Evolutionary conservation across 2,113 vertebrate genomes (phyloP).

Genomic region (Peromyscus polionotus): DNA sequence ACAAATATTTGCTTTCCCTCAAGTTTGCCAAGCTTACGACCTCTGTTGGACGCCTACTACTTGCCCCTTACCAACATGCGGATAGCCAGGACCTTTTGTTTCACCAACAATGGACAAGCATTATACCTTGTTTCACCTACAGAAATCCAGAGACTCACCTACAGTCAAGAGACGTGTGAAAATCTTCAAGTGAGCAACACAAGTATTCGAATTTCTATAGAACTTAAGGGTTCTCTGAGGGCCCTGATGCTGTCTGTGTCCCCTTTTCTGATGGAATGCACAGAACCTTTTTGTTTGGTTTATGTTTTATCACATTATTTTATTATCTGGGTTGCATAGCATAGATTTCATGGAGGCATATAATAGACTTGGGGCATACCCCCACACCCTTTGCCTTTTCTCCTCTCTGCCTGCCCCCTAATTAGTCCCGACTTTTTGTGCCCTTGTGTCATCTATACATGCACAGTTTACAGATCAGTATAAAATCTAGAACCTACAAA

Average conservation of each 20-base stretch:
- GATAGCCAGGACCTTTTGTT: slow-evolving; percentile 99
- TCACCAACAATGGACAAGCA: slow-evolving; percentile 98
- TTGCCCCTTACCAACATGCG: slow-evolving; percentile 99
- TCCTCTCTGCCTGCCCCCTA: neutral
- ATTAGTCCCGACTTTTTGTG: neutral
- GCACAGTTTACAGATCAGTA: neutral
- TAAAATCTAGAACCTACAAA: neutral
- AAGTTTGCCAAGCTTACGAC: slow-evolving; percentile 98
- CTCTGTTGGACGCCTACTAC: slow-evolving; percentile 98
- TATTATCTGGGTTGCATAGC: neutral
- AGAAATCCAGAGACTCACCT: slow-evolving; percentile 99
- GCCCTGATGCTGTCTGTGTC: neutral
- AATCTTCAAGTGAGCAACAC: slow-evolving; percentile 94
- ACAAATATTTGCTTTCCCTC: slow-evolving; percentile 69
- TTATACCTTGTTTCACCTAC: slow-evolving; percentile 98
- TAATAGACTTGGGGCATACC: no score
- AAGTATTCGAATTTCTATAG: slow-evolving; percentile 18
- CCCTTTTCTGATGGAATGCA: neutral
- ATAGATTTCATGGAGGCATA: neutral
- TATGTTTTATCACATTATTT: neutral
- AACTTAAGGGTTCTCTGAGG: neutral
- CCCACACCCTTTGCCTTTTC: neutral
- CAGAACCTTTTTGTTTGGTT: neutral
- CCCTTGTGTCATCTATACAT: neutral
- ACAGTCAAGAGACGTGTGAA: slow-evolving; percentile 99